These are phyloP conservation scores for Cyprinodon brontotheroides DNA, from an alignment of 2,113 vertebrate species.

Conservation along the genomic window DNA sequence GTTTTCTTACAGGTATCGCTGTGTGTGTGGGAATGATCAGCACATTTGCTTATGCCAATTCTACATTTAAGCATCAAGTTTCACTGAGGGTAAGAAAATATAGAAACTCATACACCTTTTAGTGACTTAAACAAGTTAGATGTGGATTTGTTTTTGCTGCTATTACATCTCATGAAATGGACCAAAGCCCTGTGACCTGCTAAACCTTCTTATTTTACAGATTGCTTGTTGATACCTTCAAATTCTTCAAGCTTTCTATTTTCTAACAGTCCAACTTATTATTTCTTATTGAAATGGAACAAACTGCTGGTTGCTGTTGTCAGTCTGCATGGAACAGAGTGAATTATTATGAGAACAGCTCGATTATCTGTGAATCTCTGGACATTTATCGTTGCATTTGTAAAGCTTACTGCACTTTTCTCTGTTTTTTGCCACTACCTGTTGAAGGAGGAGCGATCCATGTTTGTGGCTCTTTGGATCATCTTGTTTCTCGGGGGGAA, in stretches of 20 bases:
- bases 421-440: conserved; percentile 15
- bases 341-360: too few relatives aligned
- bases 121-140: neutral
- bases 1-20: conserved; percentile 85
- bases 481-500: conserved; percentile 90
- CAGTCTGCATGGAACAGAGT: too few relatives aligned
- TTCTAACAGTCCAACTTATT: too few relatives aligned
- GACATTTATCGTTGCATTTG: neutral
- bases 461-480: conserved; percentile 91
- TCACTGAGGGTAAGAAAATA: conserved; percentile 87
- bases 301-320: too few relatives aligned
- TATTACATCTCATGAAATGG: too few relatives aligned
- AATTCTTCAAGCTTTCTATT: too few relatives aligned
- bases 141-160: too few relatives aligned
- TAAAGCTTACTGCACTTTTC: neutral
- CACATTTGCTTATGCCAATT: conserved; percentile 96
- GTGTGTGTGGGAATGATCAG: conserved; percentile 96
- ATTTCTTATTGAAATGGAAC: too few relatives aligned
- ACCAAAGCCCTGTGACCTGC: too few relatives aligned
- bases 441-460: conserved; percentile 90
- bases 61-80: conserved; percentile 91
- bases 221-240: too few relatives aligned
- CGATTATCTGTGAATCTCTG: neutral
- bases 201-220: too few relatives aligned
- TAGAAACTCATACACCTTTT: neutral